Percentiles rank a stretch among this genome's conserved stretches.
Conservation (phyloP, 2,113 vertebrate genomes). For the Pao palembangensis region DNA sequence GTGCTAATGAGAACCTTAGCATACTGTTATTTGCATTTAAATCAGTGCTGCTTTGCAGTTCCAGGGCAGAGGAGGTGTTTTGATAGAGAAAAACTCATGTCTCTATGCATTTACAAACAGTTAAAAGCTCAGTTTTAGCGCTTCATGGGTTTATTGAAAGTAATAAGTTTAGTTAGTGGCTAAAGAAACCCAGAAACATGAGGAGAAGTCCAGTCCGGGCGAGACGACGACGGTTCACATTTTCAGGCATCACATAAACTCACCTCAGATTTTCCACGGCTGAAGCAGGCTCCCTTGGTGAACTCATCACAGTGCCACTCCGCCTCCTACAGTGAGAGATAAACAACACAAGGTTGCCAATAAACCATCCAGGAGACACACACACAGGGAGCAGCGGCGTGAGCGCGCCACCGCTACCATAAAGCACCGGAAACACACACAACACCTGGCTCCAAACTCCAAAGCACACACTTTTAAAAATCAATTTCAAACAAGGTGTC, state of each 20-base stretch:
- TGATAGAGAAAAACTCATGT: too few relatives aligned
- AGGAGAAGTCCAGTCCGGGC: not conserved
- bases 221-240: not conserved
- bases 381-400: constrained; percentile 29
- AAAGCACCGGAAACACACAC: too few relatives aligned
- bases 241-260: constrained; percentile 40
- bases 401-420: not conserved
- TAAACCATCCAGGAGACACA: constrained; percentile 36
- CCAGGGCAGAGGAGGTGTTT: not conserved
- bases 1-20: too few relatives aligned
- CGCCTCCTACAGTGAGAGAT: constrained; percentile 77
- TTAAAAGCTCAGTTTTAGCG: not conserved
- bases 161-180: not conserved
- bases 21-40: too few relatives aligned
- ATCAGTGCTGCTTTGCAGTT: not conserved
- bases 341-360: constrained; percentile 32
- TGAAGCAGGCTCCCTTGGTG: constrained; percentile 93
- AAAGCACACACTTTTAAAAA: constrained; percentile 18
- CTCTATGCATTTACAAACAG: too few relatives aligned
- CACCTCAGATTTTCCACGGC: constrained; percentile 95
- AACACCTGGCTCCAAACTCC: not conserved
- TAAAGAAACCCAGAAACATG: not conserved
- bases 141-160: not conserved
- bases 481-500: constrained; percentile 22
- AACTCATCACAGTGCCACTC: constrained; percentile 93